Evolutionary conservation across 2,797 vertebrate genomes (phyloP), one percentile per base, ranked within the genome.

Genomic region (Coregonus ussuriensis): DNA sequence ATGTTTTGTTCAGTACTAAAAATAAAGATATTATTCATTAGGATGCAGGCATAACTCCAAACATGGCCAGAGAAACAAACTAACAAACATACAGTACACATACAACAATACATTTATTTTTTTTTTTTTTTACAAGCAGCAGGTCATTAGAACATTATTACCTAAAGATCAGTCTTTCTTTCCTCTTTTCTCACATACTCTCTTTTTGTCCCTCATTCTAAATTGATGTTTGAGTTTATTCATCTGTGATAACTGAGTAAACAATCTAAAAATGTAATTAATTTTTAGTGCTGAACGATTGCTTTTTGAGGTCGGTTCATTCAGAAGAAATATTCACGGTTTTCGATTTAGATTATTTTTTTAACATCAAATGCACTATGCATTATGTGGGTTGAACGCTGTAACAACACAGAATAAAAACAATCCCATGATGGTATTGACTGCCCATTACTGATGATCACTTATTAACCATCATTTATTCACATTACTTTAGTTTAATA

Each of bases 231-330:
- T 75, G 67, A 72, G 77, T 72, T 71, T 84, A 81, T 77, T 77
- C 79, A 80, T 79, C 81, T 83, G 67, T 80, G 79, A 80, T 79
- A 79, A 87, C 77, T 82, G 75, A 84, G 76, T 65, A 77, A 71
- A 81, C 79, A 83, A 74, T 59, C 62, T 35, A 71, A 77, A n/a
- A 56, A 77, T 63, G 31, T 77, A 66, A 77, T 81, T 78, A 18
- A 78, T 85, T 82, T 85, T 71, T 37, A 37, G 63, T 68, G 80
- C 54, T 80, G 74, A 84, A 74, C 54, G 67, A 31, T 72, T 21
- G 1, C 18, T 6, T n/a, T n/a, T n/a, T n/a, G n/a, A 41, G 41
- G 41, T 41, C 9, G 41, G 41, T 41, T 41, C 7, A 9, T 41
- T 9, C 7, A 9, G 41, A 41, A 41, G 9, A 41, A 41, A 41